Base-by-base conservation (phyloP, 2,797 vertebrate genomes). In the Cyprinodon diabolis region DNA sequence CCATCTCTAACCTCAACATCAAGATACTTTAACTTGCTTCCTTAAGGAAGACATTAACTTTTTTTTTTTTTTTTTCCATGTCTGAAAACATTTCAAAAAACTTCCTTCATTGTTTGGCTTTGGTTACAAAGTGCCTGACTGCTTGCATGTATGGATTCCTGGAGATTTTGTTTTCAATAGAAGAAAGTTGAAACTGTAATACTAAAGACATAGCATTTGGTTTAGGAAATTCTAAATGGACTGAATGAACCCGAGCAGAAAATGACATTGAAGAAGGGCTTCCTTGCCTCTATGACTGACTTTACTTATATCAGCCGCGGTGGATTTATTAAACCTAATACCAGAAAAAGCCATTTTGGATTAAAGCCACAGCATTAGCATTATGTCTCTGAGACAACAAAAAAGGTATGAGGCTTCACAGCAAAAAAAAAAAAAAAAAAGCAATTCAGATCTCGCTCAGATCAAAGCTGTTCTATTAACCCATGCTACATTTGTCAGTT, bases 311-410 rank as follows among this genome's bases (percentile, higher is more conserved):
- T 72, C 51, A 81, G 82, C 77, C 74, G 68, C 62, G 69, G 7
- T 75, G 75, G 71, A 85, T 87, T 87, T 87, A 84, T 87, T 87
- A 79, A 72, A 8, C 3, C 62, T 86, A 86, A 87, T 89, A 87
- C 47, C 74, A 78, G 63, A 69, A 86, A 74, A 87, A 89, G 87
- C 79, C 76, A 68, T 87, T 89, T 86, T 89, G 89, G 86, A 82
- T 65, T 57, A 69, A 80, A 83, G 82, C 87, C 87, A 90, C 1
- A 58, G 71, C 72, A 69, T 81, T 76, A 85, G 66, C 66, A 74
- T 62, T 72, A 51, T 70, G 25, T 13, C 52, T 69, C 47, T 60
- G 70, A 86, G 71, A 75, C 65, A 84, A 75, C 58, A 76, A 81
- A 69, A 62, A 80, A 65, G 37, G 40, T 47, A 23, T 14, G 21